Evolutionary conservation across 2,797 vertebrate species (phyloP), one percentile per base, ranked within the genome.

Genomic region (Macropodus opercularis): DNA sequence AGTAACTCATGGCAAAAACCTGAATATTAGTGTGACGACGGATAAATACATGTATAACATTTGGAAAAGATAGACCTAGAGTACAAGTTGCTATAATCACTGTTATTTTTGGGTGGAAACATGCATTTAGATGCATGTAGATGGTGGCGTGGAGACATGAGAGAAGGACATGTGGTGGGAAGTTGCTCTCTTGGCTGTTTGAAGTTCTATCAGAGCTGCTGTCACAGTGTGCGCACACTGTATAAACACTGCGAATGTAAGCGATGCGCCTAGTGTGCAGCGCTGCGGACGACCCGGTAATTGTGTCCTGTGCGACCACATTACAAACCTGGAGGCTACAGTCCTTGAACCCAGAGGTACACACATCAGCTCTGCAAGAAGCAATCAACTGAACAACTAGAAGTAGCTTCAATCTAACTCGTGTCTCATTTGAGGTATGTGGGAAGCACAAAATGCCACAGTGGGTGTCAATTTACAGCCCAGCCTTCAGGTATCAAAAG

Each of bases 401-500:
- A 65, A 62, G 43, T 7, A 18, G 19, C 50, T 52, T 60, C 29
- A 64, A 9, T 54, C 48, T 46, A 17, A 47, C 22, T 54, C 22
- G 13, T 8, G 8, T 64, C 44, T 59, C 63, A 76, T 69, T 38
- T 67, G 59, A 70, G 43, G 67, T 65, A 68, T 69, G 75, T 39
- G 38, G 50, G 71, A 54, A 60, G 66, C 26, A 49, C 26, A 76
- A 80, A 83, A 78, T 56, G 86, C 72, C 85, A 87, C 79, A 65
- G 51, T 57, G 54, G 72, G 85, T 84, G 69, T 90, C 75, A 34
- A 74, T 76, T 89, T 89, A 76, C 85, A 60, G 43, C 27, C 43
- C 62, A 31, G 63, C 67, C 76, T 71, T 73, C 79, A 90, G 85
- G 86, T 86, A 87, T 85, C 81, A 82, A 66, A 83, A 75, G 79